Evolutionary conservation across 92 coral and sea anemone species (phyloP).

Genomic region (Anthopleura xanthogrammica): DNA sequence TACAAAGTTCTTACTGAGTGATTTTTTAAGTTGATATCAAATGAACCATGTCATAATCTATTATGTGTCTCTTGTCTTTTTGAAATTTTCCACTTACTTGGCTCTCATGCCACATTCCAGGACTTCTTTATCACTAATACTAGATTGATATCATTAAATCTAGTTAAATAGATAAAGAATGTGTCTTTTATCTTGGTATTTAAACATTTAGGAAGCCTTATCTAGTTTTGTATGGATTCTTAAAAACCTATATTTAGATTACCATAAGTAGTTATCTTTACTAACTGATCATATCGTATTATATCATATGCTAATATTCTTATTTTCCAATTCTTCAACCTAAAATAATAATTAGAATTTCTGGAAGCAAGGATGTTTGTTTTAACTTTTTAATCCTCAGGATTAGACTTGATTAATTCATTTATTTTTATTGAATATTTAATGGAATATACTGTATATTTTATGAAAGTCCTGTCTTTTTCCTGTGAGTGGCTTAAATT

Average conservation of each 20-base stretch:
- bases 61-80: not conserved
- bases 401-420: no score
- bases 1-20: no score
- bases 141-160: not conserved
- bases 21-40: not conserved
- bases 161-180: not conserved
- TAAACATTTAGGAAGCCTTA: not conserved
- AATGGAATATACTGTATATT: no score
- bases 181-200: not conserved
- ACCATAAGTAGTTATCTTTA: not conserved
- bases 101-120: not conserved
- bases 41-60: constrained; percentile 6
- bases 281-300: not conserved
- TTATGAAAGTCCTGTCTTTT: no score
- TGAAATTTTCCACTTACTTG: not conserved
- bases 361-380: no score
- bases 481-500: no score
- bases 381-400: no score
- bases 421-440: no score
- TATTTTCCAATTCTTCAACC: no score
- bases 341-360: no score
- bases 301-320: not conserved
- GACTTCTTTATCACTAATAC: not conserved
- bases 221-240: not conserved
- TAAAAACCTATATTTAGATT: not conserved